Evolutionary conservation across 2,888 invertebrate genomes (phyloP).

Genomic region (Sarcophaga rosellei): DNA sequence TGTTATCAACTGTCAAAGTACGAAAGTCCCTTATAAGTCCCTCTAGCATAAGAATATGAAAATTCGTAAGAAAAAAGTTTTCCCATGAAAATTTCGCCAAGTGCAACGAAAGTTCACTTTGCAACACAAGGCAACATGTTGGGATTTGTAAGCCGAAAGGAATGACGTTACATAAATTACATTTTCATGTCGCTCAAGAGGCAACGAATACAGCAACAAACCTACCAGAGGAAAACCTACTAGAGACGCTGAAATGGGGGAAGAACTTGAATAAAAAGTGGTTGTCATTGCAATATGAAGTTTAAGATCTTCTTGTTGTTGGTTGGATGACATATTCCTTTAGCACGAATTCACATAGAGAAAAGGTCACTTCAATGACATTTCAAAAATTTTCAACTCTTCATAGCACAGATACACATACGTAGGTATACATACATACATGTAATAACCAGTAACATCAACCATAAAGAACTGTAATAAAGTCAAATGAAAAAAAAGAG

Average conservation of each 20-base stretch:
- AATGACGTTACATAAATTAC: slow-evolving; percentile 69
- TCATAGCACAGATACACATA: no score
- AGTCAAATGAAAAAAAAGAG: not conserved
- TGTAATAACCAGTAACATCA: not conserved
- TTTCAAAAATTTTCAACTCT: slow-evolving; percentile 15
- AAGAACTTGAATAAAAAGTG: slow-evolving; percentile 9
- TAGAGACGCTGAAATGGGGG: slow-evolving; percentile 6
- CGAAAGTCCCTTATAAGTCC: no score
- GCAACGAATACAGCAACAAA: not conserved
- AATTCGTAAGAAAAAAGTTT: no score
- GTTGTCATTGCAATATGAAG: slow-evolving; percentile 40
- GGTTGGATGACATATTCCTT: slow-evolving; percentile 49
- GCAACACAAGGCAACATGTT: slow-evolving; percentile 44
- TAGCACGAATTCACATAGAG: slow-evolving; percentile 34
- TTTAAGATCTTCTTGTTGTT: slow-evolving; percentile 36
- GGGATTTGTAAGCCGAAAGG: slow-evolving; percentile 66
- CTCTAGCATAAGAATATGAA: no score
- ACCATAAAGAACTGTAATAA: not conserved
- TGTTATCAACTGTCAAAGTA: no score
- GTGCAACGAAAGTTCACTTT: slow-evolving; percentile 36
- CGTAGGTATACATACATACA: not conserved
- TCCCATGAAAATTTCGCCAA: not conserved
- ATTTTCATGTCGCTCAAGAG: slow-evolving; percentile 69
- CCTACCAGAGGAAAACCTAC: slow-evolving; percentile 27
- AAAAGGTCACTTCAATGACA: slow-evolving; percentile 47